Evolutionary conservation across 2,888 invertebrate species (phyloP), one percentile per base, ranked within the genome.

Genomic region (Nomada fucata): DNA sequence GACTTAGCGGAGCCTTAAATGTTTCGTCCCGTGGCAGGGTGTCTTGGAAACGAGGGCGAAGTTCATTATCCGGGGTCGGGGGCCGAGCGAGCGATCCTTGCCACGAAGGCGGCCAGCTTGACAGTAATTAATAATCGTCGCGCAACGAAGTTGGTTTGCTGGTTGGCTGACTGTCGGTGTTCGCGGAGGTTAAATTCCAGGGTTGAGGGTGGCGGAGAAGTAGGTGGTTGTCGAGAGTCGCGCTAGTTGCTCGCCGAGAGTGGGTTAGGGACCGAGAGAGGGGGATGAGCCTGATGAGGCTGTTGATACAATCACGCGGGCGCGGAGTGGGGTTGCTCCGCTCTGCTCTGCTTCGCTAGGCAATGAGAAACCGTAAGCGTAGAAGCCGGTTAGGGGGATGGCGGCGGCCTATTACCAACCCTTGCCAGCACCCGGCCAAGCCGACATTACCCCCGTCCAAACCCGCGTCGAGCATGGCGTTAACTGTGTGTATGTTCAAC

Each of bases 251-350:
- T 69, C 82, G 65, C 73, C 26, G 29, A 50, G 47, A 77, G 77
- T 79, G 73, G 78, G 84, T 81, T 85, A 80, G 75, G 84, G 78
- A 26, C 85, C 59, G 83, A 80, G 76, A 76, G 79, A 70, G 76
- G 83, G 83, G 91, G 91, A 91, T 91, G 92, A 91, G 90, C 90
- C 90, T 92, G 92, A 92, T 92, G 92, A 92, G 91, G 90, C 91
- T 92, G 92, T 92, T 92, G 92, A 92, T 92, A 92, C 92, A 91
- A 92, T 92, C 92, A 91, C 90, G 89, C 89, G 89, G 87, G 87
- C 73, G 88, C 79, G n/a, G 86, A 88, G 88, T 81, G 88, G 84
- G 83, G 86, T 78, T 73, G 76, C 47, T 15, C 13, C 3, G 44
- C 44, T 26, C 26, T 36, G 55, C 74, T 75, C 74, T 65, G 76